A percentile compares a stretch with the other conserved stretches of the same genome.
Conservation (phyloP, 1,140 invertebrate species). For the Brachionus paranguensis region DNA sequence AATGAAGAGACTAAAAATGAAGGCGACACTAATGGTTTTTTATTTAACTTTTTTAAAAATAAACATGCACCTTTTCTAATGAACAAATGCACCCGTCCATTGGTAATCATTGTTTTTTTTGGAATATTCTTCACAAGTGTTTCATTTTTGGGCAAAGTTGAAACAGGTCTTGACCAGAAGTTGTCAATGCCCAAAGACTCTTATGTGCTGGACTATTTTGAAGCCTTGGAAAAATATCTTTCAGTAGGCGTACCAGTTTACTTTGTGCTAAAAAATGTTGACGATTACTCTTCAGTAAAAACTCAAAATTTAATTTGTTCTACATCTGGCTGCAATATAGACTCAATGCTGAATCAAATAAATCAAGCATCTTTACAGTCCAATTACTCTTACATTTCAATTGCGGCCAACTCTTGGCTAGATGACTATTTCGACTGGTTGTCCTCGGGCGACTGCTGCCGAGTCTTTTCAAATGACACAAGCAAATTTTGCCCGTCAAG, state of each 20-base stretch:
- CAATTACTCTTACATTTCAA: constrained; percentile 69
- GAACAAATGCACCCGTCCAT: not conserved
- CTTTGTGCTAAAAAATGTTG: constrained; percentile 72
- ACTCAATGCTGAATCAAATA: constrained; percentile 77
- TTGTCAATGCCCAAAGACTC: constrained; percentile 80
- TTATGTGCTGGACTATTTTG: constrained; percentile 75
- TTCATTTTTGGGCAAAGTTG: constrained; percentile 74
- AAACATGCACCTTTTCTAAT: constrained; percentile 25
- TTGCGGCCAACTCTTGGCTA: constrained; percentile 75
- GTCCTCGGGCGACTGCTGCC: constrained; percentile 52
- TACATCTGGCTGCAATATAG: constrained; percentile 64
- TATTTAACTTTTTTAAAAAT: constrained; percentile 29
- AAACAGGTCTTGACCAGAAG: constrained; percentile 78
- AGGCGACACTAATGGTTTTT: not conserved
- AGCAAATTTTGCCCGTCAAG: constrained; percentile 52
- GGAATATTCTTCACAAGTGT: constrained; percentile 82
- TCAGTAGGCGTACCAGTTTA: constrained; percentile 81
- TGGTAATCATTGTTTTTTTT: constrained; percentile 62
- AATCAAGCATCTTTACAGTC: constrained; percentile 66
- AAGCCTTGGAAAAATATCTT: constrained; percentile 67
- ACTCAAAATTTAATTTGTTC: constrained; percentile 74
- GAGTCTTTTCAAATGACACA: constrained; percentile 45
- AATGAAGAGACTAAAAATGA: not conserved
- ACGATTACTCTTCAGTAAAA: constrained; percentile 64
- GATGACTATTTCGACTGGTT: constrained; percentile 86